Base-by-base conservation (phyloP, 1,140 invertebrate genomes). In the Macrosteles quadrilineatus region DNA sequence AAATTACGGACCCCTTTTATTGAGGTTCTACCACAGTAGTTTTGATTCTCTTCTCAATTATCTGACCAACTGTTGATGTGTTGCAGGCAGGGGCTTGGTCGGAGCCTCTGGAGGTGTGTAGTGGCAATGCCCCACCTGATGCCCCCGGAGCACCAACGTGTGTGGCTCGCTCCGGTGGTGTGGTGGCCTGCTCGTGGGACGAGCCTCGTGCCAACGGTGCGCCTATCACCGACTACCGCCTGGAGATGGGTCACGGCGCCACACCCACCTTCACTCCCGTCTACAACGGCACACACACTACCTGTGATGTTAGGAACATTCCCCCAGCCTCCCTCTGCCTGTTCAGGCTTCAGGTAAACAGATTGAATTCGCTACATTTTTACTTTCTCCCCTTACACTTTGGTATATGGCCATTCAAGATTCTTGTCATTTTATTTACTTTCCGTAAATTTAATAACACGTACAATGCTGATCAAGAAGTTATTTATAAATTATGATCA, bases 101-200 rank as follows among this genome's bases (percentile, higher is more conserved):
- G 1, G 87, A 90, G 63, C 81, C 84, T 53, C 77, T 94, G 63
- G 85, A 87, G 72, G 88, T 94, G 53, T 84, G 86, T 12, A 93
- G 90, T 73, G 92, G 92, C 1, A 86, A 92, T n/a, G 92, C 92
- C 1, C 86, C 90, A 1, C 94, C 94, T 1, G 87, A 90, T 78
- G 83, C 19, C 90, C 92, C 1, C 78, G 83, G 19, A 73, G 83
- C 9, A 85, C 89, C 0, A 72, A 79, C 65, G 80, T 77, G 84
- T 14, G 80, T 83, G 1, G 84, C 82, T 70, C 88, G 88, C 32
- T 82, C 91, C 4, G 87, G 87, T 68, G 83, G 85, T 73, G 84
- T 88, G 11, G 80, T 85, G n/a, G 81, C 94, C 83, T 86, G 69
- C 36, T 67, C 71, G 50, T 96, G 94, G 94, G 84, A 84, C 57